Percentiles rank a stretch among this genome's conserved stretches.
phyloP scores from a whole-genome alignment of 2,113 vertebrate genomes.

The Rhea americana region DNA sequence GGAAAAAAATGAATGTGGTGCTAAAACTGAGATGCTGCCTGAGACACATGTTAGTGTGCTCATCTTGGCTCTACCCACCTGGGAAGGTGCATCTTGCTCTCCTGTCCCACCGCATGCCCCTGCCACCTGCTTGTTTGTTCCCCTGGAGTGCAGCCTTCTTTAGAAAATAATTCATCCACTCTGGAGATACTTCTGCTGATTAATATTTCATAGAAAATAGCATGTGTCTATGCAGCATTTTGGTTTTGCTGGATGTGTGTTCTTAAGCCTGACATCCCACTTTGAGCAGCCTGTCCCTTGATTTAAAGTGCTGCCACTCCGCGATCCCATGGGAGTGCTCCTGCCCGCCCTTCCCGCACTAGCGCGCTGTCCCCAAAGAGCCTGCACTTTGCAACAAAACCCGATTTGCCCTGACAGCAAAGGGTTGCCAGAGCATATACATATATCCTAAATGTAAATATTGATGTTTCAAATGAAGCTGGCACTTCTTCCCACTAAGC shows the following conservation, averaged over 20 bases:
- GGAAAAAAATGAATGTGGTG: no score
- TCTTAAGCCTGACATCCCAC: not conserved
- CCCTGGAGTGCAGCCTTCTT: not conserved
- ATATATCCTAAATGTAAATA: not conserved
- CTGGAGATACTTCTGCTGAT: not conserved
- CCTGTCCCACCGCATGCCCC: not conserved
- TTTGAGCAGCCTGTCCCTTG: not conserved
- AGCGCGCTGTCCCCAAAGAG: not conserved
- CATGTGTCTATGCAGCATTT: accelerated
- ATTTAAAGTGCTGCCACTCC: no score
- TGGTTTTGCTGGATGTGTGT: accelerated
- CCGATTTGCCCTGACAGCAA: not conserved
- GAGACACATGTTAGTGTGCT: not conserved
- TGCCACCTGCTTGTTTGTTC: accelerated
- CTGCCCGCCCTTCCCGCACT: no score
- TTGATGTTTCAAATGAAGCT: not conserved
- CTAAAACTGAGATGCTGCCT: not conserved
- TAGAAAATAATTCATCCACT: accelerated
- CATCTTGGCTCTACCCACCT: not conserved
- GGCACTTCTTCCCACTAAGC: not conserved
- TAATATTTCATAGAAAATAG: not conserved
- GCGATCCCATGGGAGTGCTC: no score
- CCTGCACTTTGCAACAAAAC: not conserved
- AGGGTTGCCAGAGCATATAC: not conserved
- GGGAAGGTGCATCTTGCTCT: no score